Conservation (phyloP, 1,140 invertebrate species). For the Aphelenchoides fujianensis region DNA sequence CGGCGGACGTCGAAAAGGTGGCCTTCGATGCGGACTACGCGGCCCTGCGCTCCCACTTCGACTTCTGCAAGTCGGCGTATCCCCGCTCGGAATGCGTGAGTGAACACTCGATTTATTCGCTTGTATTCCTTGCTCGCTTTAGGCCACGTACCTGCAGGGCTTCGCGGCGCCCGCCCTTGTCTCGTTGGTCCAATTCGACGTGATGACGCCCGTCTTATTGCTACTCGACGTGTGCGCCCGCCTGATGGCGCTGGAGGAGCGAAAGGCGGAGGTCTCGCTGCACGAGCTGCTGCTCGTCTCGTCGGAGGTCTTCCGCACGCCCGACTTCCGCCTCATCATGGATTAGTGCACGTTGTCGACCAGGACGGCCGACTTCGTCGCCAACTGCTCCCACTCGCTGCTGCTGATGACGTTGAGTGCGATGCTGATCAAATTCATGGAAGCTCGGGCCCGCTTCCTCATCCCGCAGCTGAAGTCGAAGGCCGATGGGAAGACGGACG, state of each 20-base stretch:
- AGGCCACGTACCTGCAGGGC: constrained; percentile 15
- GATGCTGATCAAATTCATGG: constrained; percentile 5
- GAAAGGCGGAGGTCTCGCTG: background rate
- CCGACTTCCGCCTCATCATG: background rate
- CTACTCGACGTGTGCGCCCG: background rate
- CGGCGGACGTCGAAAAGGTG: background rate
- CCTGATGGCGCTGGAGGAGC: background rate
- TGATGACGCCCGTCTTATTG: background rate
- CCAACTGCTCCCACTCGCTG: background rate
- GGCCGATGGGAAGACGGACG: background rate
- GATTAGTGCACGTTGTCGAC: background rate
- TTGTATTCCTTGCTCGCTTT: background rate
- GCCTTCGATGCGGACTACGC: background rate
- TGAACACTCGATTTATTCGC: constrained; percentile 1
- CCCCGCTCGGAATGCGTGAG: constrained; percentile 4
- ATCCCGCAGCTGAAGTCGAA: background rate
- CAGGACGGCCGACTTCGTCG: background rate
- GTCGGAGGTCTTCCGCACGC: background rate
- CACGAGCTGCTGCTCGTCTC: background rate
- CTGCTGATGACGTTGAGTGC: background rate
- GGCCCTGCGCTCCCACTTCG: background rate
- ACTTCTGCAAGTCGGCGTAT: background rate
- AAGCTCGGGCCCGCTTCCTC: background rate
- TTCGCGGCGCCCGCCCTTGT: background rate
- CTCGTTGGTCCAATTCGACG: background rate